Percentiles rank a stretch among this genome's conserved stretches.
These are phyloP conservation scores for Hypotaenidia okinawae DNA, from an alignment of 2,797 vertebrate genomes.

Conservation along the genomic window DNA sequence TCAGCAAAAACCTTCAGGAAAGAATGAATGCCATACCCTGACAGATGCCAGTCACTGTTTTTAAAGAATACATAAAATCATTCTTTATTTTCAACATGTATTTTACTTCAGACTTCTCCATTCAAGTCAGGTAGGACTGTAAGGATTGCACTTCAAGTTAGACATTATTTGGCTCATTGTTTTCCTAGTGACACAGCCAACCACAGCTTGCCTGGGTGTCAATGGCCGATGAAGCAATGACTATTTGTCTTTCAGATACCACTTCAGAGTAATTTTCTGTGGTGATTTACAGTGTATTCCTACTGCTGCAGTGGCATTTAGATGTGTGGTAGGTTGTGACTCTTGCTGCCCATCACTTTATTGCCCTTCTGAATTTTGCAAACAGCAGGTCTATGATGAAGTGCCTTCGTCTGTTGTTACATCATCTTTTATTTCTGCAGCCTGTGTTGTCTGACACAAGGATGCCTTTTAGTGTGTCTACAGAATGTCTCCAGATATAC, in stretches of 20 bases:
- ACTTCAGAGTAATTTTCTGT: not conserved
- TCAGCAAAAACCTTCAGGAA: not conserved
- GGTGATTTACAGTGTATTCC: not conserved
- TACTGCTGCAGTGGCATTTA: not conserved
- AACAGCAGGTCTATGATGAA: conserved; percentile 13
- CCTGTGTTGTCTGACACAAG: not conserved
- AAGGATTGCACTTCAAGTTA: not conserved
- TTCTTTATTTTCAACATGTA: not conserved
- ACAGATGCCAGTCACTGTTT: conserved; percentile 8
- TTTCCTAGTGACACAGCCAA: not conserved
- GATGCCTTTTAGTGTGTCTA: conserved; percentile 26
- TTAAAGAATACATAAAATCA: not conserved
- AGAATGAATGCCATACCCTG: not conserved
- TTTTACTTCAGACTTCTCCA: not conserved
- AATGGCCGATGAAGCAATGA: conserved; percentile 51
- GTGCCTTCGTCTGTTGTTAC: conserved; percentile 17
- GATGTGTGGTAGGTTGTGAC: conserved; percentile 54
- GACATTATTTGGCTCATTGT: not conserved
- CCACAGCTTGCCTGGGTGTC: not conserved
- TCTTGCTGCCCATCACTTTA: conserved; percentile 27
- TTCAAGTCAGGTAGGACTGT: not conserved
- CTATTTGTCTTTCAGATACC: conserved; percentile 54
- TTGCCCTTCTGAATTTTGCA: conserved; percentile 35
- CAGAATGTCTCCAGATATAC: not conserved
- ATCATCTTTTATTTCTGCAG: conserved; percentile 30